Evolutionary conservation across 2,888 invertebrate genomes (phyloP).

Genomic region (Pandemis cinnamomeana): DNA sequence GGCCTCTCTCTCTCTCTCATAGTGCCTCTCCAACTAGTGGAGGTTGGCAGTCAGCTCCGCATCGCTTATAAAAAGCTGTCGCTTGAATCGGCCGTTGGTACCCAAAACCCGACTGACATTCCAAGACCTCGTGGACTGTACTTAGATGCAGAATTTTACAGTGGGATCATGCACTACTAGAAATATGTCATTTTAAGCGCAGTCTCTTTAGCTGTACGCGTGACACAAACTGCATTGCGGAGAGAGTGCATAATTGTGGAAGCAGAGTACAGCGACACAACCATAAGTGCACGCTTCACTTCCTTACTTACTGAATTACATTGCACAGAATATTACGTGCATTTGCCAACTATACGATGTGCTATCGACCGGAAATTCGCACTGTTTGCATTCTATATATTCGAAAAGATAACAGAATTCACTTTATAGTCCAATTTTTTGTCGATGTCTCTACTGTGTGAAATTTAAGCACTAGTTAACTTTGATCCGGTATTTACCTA

Average conservation of each 20-base stretch:
- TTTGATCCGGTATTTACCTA: too few species aligned
- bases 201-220: constrained; percentile 43
- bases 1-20: too few species aligned
- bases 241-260: constrained; percentile 61
- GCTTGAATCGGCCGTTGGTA: too few species aligned
- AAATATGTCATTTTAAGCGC: constrained; percentile 1
- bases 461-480: too few species aligned
- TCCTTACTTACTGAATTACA: constrained; percentile 45
- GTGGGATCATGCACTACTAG: not conserved
- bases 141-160: too few species aligned
- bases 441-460: not conserved
- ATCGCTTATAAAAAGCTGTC: too few species aligned
- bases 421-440: not conserved
- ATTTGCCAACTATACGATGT: constrained; percentile 17
- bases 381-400: not conserved
- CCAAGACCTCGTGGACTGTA: too few species aligned
- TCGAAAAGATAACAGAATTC: not conserved
- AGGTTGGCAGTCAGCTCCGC: too few species aligned
- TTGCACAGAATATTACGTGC: constrained; percentile 4
- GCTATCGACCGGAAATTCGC: not conserved
- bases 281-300: constrained; percentile 60
- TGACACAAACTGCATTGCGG: constrained; percentile 67
- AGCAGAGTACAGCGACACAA: constrained; percentile 48
- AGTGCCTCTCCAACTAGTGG: too few species aligned
- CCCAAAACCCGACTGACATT: too few species aligned